These are phyloP conservation scores for Enteromius mattozi DNA, from an alignment of 2,797 vertebrate species.

Conservation along the genomic window DNA sequence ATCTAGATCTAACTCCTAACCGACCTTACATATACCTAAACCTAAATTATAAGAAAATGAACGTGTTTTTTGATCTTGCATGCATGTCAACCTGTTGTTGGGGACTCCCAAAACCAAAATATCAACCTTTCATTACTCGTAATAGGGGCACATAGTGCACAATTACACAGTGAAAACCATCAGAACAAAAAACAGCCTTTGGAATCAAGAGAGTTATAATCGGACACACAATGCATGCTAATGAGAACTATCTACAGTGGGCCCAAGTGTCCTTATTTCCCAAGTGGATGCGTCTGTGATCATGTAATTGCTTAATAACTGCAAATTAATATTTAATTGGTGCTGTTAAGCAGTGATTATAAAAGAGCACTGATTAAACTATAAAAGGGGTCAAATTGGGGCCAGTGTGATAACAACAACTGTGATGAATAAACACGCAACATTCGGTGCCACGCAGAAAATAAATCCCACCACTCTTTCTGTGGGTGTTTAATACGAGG, in stretches of 20 bases:
- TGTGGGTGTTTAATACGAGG: neutral
- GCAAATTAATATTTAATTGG: slow-evolving; percentile 56
- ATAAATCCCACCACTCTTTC: slow-evolving; percentile 4
- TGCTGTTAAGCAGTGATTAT: slow-evolving; percentile 52
- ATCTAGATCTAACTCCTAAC: no score
- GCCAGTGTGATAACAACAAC: slow-evolving; percentile 24
- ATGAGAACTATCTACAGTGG: slow-evolving; percentile 27
- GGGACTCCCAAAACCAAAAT: no score
- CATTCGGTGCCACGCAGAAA: neutral
- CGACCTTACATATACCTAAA: no score
- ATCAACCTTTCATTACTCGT: no score
- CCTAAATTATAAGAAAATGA: no score
- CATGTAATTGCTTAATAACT: slow-evolving; percentile 58
- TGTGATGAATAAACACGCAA: slow-evolving; percentile 28
- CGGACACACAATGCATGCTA: slow-evolving; percentile 26
- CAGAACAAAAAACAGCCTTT: slow-evolving; percentile 18
- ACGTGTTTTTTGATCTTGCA: no score
- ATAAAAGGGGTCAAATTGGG: slow-evolving; percentile 49
- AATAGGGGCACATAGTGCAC: neutral
- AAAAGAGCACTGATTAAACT: slow-evolving; percentile 40
- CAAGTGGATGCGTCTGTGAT: slow-evolving; percentile 51
- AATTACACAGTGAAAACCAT: neutral
- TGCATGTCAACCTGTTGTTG: no score
- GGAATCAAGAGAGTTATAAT: slow-evolving; percentile 22
- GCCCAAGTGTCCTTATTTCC: slow-evolving; percentile 46